Percentiles rank a stretch among this genome's conserved stretches.
Evolutionary conservation across 2,113 vertebrate species (phyloP).

Genomic region (Erpornis zantholeuca): DNA sequence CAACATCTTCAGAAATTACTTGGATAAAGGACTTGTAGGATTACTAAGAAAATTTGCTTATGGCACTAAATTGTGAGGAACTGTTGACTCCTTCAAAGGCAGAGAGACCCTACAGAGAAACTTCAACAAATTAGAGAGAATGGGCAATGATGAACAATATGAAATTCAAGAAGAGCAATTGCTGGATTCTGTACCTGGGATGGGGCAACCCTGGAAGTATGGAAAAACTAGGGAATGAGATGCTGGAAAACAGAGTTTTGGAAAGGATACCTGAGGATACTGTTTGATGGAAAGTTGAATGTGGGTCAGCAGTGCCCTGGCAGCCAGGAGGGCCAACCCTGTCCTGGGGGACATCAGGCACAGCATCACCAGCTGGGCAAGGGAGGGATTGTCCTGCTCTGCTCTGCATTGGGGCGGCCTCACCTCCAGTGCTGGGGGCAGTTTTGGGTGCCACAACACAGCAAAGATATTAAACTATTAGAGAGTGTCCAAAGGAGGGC

Average conservation of each 20-base stretch:
- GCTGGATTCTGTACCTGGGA: background rate
- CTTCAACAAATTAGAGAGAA: background rate
- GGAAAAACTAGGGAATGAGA: background rate
- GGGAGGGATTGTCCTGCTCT: background rate
- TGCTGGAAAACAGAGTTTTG: background rate
- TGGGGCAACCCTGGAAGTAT: background rate
- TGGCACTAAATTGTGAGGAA: background rate
- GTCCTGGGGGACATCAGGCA: background rate
- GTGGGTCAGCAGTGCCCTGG: background rate
- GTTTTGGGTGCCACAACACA: background rate
- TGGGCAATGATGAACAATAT: background rate
- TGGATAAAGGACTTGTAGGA: background rate
- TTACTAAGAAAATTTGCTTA: background rate
- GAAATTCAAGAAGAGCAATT: background rate
- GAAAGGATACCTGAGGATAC: background rate
- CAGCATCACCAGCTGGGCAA: fast-evolving
- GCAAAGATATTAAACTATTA: background rate
- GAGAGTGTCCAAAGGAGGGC: background rate
- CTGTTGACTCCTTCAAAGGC: background rate
- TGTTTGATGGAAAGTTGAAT: background rate
- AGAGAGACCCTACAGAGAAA: background rate
- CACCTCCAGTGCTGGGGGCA: background rate
- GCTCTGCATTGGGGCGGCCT: background rate
- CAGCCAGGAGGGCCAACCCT: fast-evolving
- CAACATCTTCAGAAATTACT: background rate